A percentile compares a stretch with the other conserved stretches of the same genome.
Evolutionary conservation across 2,888 invertebrate genomes (phyloP).

Genomic region (Cremastinae sp.): DNA sequence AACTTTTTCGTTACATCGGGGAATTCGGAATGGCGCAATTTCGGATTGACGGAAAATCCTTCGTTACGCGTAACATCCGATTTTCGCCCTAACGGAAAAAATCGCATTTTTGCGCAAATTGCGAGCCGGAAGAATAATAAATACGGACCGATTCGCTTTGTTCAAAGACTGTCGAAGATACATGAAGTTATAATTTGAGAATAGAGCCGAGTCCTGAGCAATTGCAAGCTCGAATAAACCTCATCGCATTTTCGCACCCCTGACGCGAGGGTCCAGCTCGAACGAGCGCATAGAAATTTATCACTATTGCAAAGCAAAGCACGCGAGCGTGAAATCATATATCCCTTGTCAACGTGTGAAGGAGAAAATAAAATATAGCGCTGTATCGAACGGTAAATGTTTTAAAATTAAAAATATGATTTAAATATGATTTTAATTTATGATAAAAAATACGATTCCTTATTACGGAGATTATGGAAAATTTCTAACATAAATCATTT

Average conservation of each 20-base stretch:
- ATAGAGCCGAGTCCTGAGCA: constrained; percentile 43
- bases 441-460: no score
- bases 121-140: no score
- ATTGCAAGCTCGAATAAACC: constrained; percentile 57
- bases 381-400: no score
- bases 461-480: no score
- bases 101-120: no score
- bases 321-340: constrained; percentile 32
- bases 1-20: constrained; percentile 20
- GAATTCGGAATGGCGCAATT: constrained; percentile 64
- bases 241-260: constrained; percentile 43
- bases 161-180: constrained; percentile 48
- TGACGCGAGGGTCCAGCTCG: constrained; percentile 39
- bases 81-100: not conserved
- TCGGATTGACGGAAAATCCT: constrained; percentile 33
- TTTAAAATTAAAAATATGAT: no score
- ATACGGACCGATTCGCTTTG: not conserved
- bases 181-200: constrained; percentile 57
- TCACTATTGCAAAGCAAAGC: constrained; percentile 36
- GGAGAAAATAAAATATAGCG: no score
- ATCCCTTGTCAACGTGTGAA: not conserved
- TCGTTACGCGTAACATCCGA: constrained; percentile 32
- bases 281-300: constrained; percentile 45
- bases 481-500: no score
- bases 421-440: no score